Base-by-base conservation (phyloP, 2,888 invertebrate species). In the Lithophane ornitopus region DNA sequence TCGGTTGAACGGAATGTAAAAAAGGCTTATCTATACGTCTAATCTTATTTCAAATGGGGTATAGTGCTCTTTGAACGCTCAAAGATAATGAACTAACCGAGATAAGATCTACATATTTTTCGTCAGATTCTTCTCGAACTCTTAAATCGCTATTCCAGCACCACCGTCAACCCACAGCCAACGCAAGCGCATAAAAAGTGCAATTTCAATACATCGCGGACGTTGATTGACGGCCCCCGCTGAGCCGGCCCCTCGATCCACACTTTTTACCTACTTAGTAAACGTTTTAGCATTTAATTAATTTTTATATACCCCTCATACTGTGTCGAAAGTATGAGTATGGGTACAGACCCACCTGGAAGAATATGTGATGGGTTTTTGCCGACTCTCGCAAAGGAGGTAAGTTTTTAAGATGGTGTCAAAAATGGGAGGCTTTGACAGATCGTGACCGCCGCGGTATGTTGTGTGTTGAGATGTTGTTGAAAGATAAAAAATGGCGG, bases 181-280 rank as follows among this genome's bases (percentile, higher is more conserved):
- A 74, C 84, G 81, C 74, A 56, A 80, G 72, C 81, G 85, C 82
- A 89, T 86, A 91, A 92, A 90, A 89, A 90, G 76, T 76, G 75
- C 87, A 88, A 89, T 92, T 92, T 90, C 90, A 90, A 91, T 91
- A 91, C 88, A 90, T 87, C 86, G 85, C 79, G 78, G 87, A 88
- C 90, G 85, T 90, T 94, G 94, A 95, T 92, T 94, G 94, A 94
- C 94, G 88, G 92, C 76, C 87, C 93, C 92, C 88, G 94, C 92
- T 89, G 93, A 1, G 92, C 78, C 71, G 84, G 82, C 77, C 85
- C 85, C 85, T 87, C 80, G 84, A 72, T 81, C 86, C 81, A 86
- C 82, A 81, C 86, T 93, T 92, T 93, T 94, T 94, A 91, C 90
- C 87, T 89, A 90, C 89, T 90, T 87, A 86, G 84, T 78, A 62